Evolutionary conservation across 2,888 invertebrate genomes (phyloP), one percentile per base, ranked within the genome.

Genomic region (Pachydiplax longipennis): DNA sequence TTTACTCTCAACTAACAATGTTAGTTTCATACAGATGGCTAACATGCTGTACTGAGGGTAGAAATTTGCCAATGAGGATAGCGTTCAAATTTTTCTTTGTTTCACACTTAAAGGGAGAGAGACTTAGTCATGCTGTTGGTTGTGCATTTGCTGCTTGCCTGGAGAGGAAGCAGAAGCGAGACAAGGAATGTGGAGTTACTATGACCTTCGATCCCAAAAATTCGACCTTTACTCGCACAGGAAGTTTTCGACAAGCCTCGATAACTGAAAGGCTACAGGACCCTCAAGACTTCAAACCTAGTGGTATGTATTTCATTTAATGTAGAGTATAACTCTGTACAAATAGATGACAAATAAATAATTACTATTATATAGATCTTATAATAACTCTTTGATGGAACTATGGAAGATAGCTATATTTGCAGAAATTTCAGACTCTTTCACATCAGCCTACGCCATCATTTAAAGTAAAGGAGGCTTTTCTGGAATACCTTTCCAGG

Each of bases 81-180:
- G 18, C 5, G 18, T 53, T 53, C 13, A 15, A 53, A 53, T 18
- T 53, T 2, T 53, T 53, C 18, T 44, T 44, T 53, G 1, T 18
- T 18, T 53, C 2, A 48, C 18, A 53, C 91, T 91, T 92, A 65
- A 93, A 97, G 96, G 99, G 99, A 91, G 99, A 99, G 95, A 96
- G 99, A 82, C 95, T 99, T 92, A 99, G 99, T 92, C 99, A 99
- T 95, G 99, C 99, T 1, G 99, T 99, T 48, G 99, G 99, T 80
- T 99, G 99, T 95, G 99, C 99, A 90, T 99, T 99, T 95, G 98
- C 99, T 91, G 98, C 99, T 2, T 99, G 99, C 93, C 95, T 99
- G 92, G 99, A 99, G 94, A 96, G 98, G 93, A 99, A 99, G 94
- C 99, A 99, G 94, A 97, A 98, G 92, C 96, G 99, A 91, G 99